Evolutionary conservation across 2,888 invertebrate species (phyloP).

Genomic region (Phorcus lineatus): DNA sequence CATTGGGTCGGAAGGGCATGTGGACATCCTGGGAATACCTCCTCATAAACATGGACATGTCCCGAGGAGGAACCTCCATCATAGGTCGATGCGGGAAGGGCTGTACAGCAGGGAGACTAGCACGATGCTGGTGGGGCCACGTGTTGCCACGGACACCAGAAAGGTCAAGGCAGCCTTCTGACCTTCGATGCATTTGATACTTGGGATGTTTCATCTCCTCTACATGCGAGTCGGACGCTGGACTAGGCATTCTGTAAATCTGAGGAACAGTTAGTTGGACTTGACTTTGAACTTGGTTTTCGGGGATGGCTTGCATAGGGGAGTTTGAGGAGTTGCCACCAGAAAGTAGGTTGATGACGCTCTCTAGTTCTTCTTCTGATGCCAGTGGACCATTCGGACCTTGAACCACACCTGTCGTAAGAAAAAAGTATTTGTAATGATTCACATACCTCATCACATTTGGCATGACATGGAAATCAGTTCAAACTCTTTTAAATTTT

Average conservation of each 20-base stretch:
- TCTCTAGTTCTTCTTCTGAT: conserved; percentile 70
- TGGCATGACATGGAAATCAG: too few species aligned
- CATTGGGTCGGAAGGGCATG: not conserved
- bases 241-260: conserved; percentile 45
- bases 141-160: conserved; percentile 57
- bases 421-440: not conserved
- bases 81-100: conserved; percentile 26
- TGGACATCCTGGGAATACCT: conserved; percentile 4
- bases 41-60: conserved; percentile 16
- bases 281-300: conserved; percentile 41
- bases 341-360: conserved; percentile 70
- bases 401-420: not conserved
- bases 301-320: conserved; percentile 57
- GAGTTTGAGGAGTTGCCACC: conserved; percentile 39
- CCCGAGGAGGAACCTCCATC: not conserved
- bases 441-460: too few species aligned
- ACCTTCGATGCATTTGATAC: conserved; percentile 57
- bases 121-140: conserved; percentile 60
- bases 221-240: conserved; percentile 41
- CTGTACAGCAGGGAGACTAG: conserved; percentile 61
- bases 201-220: conserved; percentile 39
- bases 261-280: conserved; percentile 50
- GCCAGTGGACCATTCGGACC: conserved; percentile 42
- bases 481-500: too few species aligned
- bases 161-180: conserved; percentile 66